Evolutionary conservation across 2,113 vertebrate genomes (phyloP), one percentile per base, ranked within the genome.

Genomic region (Mesoclemmys tuberculata): DNA sequence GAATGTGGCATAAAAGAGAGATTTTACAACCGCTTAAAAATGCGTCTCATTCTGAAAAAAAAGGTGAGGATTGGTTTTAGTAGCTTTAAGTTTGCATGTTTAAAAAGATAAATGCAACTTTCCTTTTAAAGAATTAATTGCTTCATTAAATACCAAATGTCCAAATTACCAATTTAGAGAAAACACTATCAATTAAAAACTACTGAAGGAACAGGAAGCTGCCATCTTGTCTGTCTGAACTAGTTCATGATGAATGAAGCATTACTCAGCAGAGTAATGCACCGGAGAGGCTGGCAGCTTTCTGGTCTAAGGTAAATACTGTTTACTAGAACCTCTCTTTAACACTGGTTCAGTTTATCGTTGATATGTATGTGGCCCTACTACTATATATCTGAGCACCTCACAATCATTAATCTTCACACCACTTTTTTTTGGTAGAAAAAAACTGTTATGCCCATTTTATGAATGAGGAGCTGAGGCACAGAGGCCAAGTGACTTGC

Each of bases 251-350:
- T 96, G 94, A 96, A 93, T 91, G 92, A 93, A 75, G 77, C 82
- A 83, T 95, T 97, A 96, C 74, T 95, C 96, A 96, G 92, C 92
- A 85, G 78, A 95, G 92, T 90, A 95, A 95, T 83, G 93, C 27
- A 3, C 94, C 64, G 38, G 93, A 91, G 93, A 96, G 41, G 86
- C 58, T n/a, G 44, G 2, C 44, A 29, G 38, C 29, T 79, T 38
- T 79, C 44, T 58, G 24, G 29, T 35, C 52, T 48, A 14, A 10
- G 35, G 44, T 49, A 58, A 79, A 38, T 87, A 22, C 46, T 38
- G 38, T 48, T 78, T 35, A 6, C 11, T 82, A 54, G n/a, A 82
- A 55, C 21, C 18, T 21, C 89, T 78, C 6, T 44, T 54, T 64
- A 11, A 82, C 56, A 58, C 14, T 78, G 54, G 51, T 84, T 35